These are phyloP conservation scores for Aphaenogaster rudis DNA, from an alignment of 1,140 invertebrate species.

Conservation along the genomic window DNA sequence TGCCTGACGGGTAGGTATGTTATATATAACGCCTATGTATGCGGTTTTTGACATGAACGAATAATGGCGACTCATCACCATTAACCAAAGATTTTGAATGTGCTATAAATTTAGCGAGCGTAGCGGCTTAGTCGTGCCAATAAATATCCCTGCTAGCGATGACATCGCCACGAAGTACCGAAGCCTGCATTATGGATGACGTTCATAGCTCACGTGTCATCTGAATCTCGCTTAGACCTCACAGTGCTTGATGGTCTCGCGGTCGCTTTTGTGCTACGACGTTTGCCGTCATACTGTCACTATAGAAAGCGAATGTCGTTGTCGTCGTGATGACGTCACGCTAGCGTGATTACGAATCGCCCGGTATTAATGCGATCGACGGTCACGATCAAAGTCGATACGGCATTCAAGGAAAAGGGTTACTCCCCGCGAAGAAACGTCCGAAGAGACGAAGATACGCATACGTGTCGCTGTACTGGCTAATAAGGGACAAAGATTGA, in stretches of 20 bases:
- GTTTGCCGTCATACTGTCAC: slow-evolving; percentile 34
- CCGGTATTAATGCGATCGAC: slow-evolving; percentile 8
- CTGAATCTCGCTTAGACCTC: slow-evolving; percentile 51
- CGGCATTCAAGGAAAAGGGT: background rate
- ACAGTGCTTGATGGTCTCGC: slow-evolving; percentile 1
- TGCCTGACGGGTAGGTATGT: background rate
- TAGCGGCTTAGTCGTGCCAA: slow-evolving; percentile 38
- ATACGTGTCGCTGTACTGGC: background rate
- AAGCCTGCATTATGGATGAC: slow-evolving; percentile 55
- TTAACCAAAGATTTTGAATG: slow-evolving; percentile 53
- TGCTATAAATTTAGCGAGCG: slow-evolving; percentile 46
- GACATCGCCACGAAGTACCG: slow-evolving; percentile 53
- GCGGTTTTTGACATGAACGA: slow-evolving; percentile 40
- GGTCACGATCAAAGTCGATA: background rate
- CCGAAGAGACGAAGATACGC: background rate
- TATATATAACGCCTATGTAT: background rate
- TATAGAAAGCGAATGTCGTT: slow-evolving; percentile 6
- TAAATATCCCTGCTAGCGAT: slow-evolving; percentile 57
- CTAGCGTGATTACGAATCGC: slow-evolving; percentile 18
- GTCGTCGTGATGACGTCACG: background rate
- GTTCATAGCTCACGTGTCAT: slow-evolving; percentile 58
- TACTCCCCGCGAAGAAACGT: background rate
- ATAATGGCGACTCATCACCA: slow-evolving; percentile 50
- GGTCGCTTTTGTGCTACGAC: slow-evolving; percentile 3
- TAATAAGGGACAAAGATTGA: slow-evolving; percentile 23